Evolutionary conservation across 2,113 vertebrate species (phyloP).

Genomic region (Panthera tigris): DNA sequence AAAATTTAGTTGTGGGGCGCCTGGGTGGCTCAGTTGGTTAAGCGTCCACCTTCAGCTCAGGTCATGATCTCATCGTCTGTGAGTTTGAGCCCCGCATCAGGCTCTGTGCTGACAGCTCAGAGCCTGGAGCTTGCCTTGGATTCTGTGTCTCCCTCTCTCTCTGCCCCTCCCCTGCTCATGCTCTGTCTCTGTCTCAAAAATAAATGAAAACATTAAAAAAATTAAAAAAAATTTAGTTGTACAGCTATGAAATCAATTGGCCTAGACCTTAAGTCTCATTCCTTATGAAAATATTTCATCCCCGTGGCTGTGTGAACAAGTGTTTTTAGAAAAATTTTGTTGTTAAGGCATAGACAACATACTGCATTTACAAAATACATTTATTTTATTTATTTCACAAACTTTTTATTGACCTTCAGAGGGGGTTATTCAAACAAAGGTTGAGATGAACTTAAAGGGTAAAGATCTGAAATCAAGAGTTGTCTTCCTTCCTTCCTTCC

Average conservation of each 20-base stretch:
- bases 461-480: conserved; percentile 31
- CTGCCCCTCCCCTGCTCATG: no score
- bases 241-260: neutral
- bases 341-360: neutral
- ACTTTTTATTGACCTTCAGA: neutral
- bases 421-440: neutral
- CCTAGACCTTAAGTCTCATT: neutral
- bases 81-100: no score
- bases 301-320: neutral
- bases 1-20: neutral
- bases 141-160: no score
- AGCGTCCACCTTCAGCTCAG: no score
- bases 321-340: neutral
- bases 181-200: no score
- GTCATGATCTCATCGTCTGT: no score
- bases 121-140: no score
- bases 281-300: neutral
- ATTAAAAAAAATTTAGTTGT: neutral
- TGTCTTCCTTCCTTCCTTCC: neutral
- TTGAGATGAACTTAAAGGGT: neutral
- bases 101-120: no score
- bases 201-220: no score
- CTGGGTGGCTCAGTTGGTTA: no score
- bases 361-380: neutral
- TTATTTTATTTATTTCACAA: neutral